Evolutionary conservation across 1,140 invertebrate genomes (phyloP).

Genomic region (Solenopsis fugax): DNA sequence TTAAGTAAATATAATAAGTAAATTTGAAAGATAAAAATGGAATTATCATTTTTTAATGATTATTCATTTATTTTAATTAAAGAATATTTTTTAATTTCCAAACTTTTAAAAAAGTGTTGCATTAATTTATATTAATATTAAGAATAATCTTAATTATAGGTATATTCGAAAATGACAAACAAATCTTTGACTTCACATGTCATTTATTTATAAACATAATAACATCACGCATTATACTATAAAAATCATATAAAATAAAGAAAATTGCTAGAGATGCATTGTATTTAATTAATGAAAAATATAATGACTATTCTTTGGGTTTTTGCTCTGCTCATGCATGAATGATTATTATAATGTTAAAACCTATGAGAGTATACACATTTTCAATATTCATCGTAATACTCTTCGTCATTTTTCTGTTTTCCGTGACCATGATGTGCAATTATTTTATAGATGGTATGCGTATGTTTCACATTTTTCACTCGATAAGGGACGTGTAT

Average conservation of each 20-base stretch:
- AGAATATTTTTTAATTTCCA: not conserved
- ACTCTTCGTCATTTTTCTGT: constrained; percentile 76
- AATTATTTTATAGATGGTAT: constrained; percentile 89
- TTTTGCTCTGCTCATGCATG: not conserved
- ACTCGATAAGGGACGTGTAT: constrained; percentile 89
- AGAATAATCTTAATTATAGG: not conserved
- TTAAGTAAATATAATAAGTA: not conserved
- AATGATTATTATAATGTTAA: constrained; percentile 5
- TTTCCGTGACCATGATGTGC: constrained; percentile 82
- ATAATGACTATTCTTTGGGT: constrained; percentile 50
- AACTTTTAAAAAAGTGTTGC: not conserved
- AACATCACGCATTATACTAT: not conserved
- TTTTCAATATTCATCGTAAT: constrained; percentile 52
- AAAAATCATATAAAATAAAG: not conserved
- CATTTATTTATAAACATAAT: constrained; percentile 48
- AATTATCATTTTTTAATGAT: not conserved
- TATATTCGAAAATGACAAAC: not conserved
- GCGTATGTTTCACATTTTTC: constrained; percentile 89
- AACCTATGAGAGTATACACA: constrained; percentile 1
- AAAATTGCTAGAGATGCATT: not conserved
- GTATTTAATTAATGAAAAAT: constrained; percentile 6
- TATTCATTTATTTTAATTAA: not conserved
- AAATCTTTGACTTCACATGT: not conserved
- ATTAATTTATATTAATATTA: constrained; percentile 1
- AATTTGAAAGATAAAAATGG: not conserved